Base-by-base conservation (phyloP, 2,888 invertebrate species). In the Caenorhabditis imperialis region DNA sequence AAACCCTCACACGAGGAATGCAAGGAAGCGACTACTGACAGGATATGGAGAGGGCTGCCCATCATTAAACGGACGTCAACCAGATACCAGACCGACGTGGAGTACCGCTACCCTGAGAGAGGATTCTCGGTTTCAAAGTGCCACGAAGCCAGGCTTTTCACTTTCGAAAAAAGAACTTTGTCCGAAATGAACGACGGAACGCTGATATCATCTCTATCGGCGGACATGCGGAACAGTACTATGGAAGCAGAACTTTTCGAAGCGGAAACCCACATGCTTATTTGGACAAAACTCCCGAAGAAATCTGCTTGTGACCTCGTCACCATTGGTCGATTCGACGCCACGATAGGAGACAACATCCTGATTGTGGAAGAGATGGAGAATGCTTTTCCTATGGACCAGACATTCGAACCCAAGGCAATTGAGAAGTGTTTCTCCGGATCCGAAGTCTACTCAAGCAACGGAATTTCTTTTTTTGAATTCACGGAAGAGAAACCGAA, bases 341-440 rank as follows among this genome's bases (percentile, higher is more conserved):
- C 51, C n/a, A n/a, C 37, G 3, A 38, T 53, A 22, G 51, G 51
- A n/a, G 51, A 53, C 16, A 38, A 38, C 6, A 53, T 53, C 3
- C 38, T 53, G 10, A 16, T 53, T 8, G 14, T 53, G 20, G 20
- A 37, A 12, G 8, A 38, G 1, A 20, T 37, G 51, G 51, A 53
- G 12, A 37, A 35, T 25, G 51, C 51, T 23, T 53, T 53, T 25
- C 51, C 38, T 0, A 12, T 53, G 12, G 51, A 53, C 8, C 1
- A 12, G 7, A 25, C 10, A 7, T 53, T 53, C 10, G 16, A 1
- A 4, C 51, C 51, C 20, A 2, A 35, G 3, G 1, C 14, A 3
- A 7, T 53, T 35, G 23, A 20, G 6, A 38, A 33, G 23, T 53
- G 51, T n/a, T 53, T 53, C 25, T 2, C 4, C 7, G 14, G 5